phyloP scores from a whole-genome alignment of 37 sponge, comb jelly and placozoan genomes.

The Dysidea cf. avara region DNA sequence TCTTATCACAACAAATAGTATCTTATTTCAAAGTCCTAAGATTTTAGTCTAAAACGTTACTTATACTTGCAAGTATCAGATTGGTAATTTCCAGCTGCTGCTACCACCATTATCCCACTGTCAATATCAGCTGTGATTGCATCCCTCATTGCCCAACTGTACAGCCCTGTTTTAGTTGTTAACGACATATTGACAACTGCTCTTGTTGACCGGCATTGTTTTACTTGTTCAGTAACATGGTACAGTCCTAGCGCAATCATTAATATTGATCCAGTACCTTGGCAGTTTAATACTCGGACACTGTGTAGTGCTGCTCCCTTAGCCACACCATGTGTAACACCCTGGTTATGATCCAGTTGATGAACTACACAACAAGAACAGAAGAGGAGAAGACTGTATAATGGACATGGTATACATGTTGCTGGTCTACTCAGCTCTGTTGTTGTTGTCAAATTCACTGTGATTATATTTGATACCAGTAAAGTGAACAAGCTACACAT shows the following conservation, averaged over 20 bases:
- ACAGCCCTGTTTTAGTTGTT: not conserved
- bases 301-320: conserved; percentile 10
- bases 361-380: conserved; percentile 21
- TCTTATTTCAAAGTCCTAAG: too few relatives aligned
- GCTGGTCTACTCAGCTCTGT: conserved; percentile 39
- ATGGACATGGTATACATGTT: too few relatives aligned
- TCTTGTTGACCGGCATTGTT: not conserved
- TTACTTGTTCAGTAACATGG: conserved; percentile 1
- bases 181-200: conserved; percentile 13
- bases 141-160: too few relatives aligned
- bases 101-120: conserved; percentile 11
- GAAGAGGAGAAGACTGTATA: too few relatives aligned
- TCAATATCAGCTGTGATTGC: not conserved
- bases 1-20: too few relatives aligned
- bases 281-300: conserved; percentile 19
- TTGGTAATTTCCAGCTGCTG: conserved; percentile 20
- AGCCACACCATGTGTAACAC: conserved; percentile 10
- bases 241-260: conserved; percentile 6
- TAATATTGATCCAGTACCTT: not conserved
- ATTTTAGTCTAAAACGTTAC: conserved; percentile 10
- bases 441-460: conserved; percentile 28
- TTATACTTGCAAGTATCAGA: conserved; percentile 17
- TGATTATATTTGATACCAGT: conserved; percentile 36
- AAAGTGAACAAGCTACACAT: too few relatives aligned
- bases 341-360: not conserved